phyloP scores from a whole-genome alignment of 2,797 vertebrate genomes.

The Coregonus sp. region DNA sequence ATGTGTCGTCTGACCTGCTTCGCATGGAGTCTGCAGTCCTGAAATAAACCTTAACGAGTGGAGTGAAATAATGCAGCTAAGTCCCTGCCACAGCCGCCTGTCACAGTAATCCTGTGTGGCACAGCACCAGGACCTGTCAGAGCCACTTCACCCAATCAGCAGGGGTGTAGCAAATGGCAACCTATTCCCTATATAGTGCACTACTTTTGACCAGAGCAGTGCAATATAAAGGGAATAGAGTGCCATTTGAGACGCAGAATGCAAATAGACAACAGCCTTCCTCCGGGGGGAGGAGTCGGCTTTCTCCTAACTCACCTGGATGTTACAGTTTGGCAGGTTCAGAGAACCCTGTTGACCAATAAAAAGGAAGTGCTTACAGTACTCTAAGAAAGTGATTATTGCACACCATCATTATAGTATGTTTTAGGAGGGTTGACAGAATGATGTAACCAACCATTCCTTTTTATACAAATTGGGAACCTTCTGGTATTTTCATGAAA shows the following conservation, averaged over 20 bases:
- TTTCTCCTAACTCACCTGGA: slow-evolving; percentile 4
- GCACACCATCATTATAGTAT: not conserved
- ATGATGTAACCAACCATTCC: not conserved
- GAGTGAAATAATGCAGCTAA: slow-evolving; percentile 5
- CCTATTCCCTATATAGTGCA: not conserved
- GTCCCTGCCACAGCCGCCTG: slow-evolving; percentile 49
- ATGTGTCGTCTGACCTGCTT: slow-evolving; percentile 21
- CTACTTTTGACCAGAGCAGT: not conserved
- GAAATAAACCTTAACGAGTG: slow-evolving; percentile 35
- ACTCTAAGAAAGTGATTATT: not conserved
- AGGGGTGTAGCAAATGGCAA: not conserved
- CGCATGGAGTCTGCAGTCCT: slow-evolving; percentile 24
- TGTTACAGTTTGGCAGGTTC: slow-evolving; percentile 17
- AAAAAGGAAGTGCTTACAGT: not conserved
- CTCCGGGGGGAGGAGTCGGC: not conserved
- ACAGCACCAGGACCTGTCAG: not conserved
- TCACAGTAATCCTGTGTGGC: slow-evolving; percentile 9
- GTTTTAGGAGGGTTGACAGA: not conserved
- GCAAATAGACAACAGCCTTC: not conserved
- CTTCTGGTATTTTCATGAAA: not conserved
- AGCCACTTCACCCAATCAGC: not conserved
- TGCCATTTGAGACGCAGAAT: slow-evolving; percentile 36
- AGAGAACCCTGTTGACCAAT: not conserved
- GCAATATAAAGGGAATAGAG: not conserved
- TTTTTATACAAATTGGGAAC: not conserved